Percentiles rank a stretch among this genome's conserved stretches.
Conservation (phyloP, 2,888 invertebrate species). For the Teleogryllus oceanicus region DNA sequence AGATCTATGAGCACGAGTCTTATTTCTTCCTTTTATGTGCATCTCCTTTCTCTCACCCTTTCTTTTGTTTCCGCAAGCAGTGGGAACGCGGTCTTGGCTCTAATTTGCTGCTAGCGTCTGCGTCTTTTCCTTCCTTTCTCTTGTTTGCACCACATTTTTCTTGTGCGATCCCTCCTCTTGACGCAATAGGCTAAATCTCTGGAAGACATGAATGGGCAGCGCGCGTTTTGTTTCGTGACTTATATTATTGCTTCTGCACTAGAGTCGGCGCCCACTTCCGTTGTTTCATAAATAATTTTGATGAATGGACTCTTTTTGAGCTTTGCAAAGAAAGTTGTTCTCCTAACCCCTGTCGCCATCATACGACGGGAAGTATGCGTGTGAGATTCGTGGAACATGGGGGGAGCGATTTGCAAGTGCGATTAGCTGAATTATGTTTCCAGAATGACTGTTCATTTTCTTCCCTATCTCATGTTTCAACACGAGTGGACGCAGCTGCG, state of each 20-base stretch:
- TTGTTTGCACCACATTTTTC: too few species aligned
- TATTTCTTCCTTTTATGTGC: too few species aligned
- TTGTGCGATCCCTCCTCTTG: not conserved
- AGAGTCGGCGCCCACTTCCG: not conserved
- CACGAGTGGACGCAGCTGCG: too few species aligned
- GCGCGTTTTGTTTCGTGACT: not conserved
- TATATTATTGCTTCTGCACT: not conserved
- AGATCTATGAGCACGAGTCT: too few species aligned
- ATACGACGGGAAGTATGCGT: not conserved
- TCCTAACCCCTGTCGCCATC: not conserved
- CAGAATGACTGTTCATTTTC: too few species aligned
- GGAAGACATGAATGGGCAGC: constrained; percentile 6
- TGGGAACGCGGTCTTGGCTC: too few species aligned
- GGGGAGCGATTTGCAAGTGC: not conserved
- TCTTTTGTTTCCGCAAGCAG: too few species aligned
- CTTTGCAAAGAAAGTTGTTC: not conserved
- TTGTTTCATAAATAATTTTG: not conserved
- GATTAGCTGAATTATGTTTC: not conserved
- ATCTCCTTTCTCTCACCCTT: too few species aligned
- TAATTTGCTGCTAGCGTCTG: too few species aligned
- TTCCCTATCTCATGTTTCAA: too few species aligned
- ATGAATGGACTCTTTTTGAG: not conserved
- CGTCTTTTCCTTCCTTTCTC: too few species aligned
- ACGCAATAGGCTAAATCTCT: not conserved
- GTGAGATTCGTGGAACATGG: not conserved